Conservation (phyloP, 2,888 invertebrate genomes). For the Spisula subtruncata region DNA sequence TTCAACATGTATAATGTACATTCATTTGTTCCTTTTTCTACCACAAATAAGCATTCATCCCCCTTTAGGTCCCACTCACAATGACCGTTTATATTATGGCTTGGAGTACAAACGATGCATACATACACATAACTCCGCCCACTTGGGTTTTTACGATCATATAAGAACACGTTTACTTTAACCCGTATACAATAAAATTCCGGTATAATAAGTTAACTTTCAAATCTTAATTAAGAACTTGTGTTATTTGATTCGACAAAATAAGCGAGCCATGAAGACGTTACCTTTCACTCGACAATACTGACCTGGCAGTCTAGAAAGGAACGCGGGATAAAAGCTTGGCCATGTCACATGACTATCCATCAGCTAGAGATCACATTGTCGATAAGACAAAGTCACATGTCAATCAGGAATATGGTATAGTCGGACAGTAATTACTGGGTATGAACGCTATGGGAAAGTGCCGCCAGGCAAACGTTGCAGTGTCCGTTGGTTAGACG, state of each 20-base stretch:
- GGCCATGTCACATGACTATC: slow-evolving; percentile 48
- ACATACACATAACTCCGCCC: slow-evolving; percentile 45
- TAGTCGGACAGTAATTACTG: slow-evolving; percentile 61
- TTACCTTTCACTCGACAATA: slow-evolving; percentile 20
- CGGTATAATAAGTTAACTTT: slow-evolving; percentile 57
- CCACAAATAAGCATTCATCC: slow-evolving; percentile 4
- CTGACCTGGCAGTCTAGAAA: slow-evolving; percentile 12
- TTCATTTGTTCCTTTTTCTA: background rate
- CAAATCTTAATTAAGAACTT: slow-evolving; percentile 71
- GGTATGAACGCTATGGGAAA: slow-evolving; percentile 59
- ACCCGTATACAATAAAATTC: slow-evolving; percentile 58
- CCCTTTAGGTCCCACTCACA: slow-evolving; percentile 5
- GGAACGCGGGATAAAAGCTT: slow-evolving; percentile 43
- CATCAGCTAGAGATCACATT: slow-evolving; percentile 62
- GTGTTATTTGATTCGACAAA: slow-evolving; percentile 68
- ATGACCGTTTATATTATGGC: slow-evolving; percentile 37
- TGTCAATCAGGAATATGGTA: slow-evolving; percentile 62
- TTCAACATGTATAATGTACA: too few species aligned
- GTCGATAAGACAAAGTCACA: slow-evolving; percentile 69
- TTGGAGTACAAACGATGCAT: slow-evolving; percentile 37
- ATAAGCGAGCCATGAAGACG: slow-evolving; percentile 45
- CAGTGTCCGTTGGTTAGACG: slow-evolving; percentile 25
- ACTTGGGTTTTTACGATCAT: slow-evolving; percentile 54
- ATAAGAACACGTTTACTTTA: slow-evolving; percentile 53
- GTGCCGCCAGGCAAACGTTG: slow-evolving; percentile 54